Conservation (phyloP, 2,797 vertebrate genomes). For the Smutsia gigantea region DNA sequence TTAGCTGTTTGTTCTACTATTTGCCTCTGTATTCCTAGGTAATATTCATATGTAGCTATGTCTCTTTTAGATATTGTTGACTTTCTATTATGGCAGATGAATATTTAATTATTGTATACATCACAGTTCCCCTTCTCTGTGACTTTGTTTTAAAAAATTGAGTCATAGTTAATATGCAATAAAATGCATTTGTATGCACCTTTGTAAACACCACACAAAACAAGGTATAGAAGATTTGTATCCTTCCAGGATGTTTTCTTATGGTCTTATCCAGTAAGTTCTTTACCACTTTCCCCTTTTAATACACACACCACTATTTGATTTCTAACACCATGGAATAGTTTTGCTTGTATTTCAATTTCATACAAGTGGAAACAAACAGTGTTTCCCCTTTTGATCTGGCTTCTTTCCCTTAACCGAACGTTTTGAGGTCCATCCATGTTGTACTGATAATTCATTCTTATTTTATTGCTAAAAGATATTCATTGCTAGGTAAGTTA, state of each 20-base stretch:
- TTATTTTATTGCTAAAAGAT: not conserved
- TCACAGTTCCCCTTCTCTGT: not conserved
- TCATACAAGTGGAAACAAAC: not conserved
- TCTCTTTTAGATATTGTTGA: not conserved
- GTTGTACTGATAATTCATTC: not conserved
- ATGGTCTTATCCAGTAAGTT: not conserved
- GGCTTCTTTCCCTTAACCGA: not conserved
- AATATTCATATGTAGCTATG: not conserved
- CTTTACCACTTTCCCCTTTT: not conserved
- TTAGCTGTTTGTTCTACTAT: not conserved
- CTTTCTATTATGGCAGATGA: not conserved
- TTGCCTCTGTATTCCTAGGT: not conserved
- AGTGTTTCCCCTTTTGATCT: not conserved
- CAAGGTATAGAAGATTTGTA: not conserved
- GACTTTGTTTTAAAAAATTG: not conserved
- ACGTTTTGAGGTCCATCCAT: not conserved
- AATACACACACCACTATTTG: not conserved
- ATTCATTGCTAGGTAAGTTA: not conserved
- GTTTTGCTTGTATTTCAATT: not conserved
- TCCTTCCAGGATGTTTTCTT: not conserved
- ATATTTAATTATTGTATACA: not conserved
- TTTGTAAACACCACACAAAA: not conserved
- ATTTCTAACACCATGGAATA: not conserved
- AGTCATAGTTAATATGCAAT: not conserved
- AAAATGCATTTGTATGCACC: not conserved